Percentiles rank a stretch among this genome's conserved stretches.
Conservation (phyloP, 2,797 vertebrate genomes). For the Arctocebus calabarensis region DNA sequence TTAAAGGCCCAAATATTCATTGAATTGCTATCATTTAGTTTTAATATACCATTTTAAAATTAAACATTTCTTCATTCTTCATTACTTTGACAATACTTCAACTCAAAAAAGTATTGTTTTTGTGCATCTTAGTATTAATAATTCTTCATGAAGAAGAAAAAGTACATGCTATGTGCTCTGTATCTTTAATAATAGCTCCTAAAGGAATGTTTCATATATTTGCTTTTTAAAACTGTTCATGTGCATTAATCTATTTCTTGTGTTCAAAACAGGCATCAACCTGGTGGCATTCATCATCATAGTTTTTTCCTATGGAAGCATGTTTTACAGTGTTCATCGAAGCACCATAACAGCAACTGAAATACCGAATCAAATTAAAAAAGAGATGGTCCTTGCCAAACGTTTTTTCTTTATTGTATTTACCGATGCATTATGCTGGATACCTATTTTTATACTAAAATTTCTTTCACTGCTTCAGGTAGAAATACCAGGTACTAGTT, state of each 20-base stretch:
- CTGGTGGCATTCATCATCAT: slow-evolving; percentile 97
- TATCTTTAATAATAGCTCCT: neutral
- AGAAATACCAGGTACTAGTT: slow-evolving; percentile 96
- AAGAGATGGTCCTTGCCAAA: slow-evolving; percentile 97
- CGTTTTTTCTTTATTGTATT: slow-evolving; percentile 99
- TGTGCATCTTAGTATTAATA: neutral
- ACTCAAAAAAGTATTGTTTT: slow-evolving; percentile 7
- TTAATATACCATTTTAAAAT: slow-evolving; percentile 49
- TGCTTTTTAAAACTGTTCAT: slow-evolving; percentile 9
- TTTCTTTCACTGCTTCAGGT: slow-evolving; percentile 96
- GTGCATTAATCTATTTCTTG: slow-evolving; percentile 48
- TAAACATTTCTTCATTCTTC: neutral
- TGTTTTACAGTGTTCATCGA: slow-evolving; percentile 98
- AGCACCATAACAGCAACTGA: slow-evolving; percentile 94
- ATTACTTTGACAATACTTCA: slow-evolving; percentile 1
- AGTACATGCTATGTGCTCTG: neutral
- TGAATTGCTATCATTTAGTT: slow-evolving; percentile 18
- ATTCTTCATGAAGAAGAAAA: slow-evolving; percentile 28
- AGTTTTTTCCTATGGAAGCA: slow-evolving; percentile 97
- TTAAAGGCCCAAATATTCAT: neutral
- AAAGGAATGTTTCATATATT: neutral
- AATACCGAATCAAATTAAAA: slow-evolving; percentile 97
- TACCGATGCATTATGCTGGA: slow-evolving; percentile 98
- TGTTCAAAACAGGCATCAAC: slow-evolving; percentile 93
- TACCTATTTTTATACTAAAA: slow-evolving; percentile 98